Evolutionary conservation across 2,888 invertebrate genomes (phyloP), one percentile per base, ranked within the genome.

Genomic region (Argynnis bischoffii): DNA sequence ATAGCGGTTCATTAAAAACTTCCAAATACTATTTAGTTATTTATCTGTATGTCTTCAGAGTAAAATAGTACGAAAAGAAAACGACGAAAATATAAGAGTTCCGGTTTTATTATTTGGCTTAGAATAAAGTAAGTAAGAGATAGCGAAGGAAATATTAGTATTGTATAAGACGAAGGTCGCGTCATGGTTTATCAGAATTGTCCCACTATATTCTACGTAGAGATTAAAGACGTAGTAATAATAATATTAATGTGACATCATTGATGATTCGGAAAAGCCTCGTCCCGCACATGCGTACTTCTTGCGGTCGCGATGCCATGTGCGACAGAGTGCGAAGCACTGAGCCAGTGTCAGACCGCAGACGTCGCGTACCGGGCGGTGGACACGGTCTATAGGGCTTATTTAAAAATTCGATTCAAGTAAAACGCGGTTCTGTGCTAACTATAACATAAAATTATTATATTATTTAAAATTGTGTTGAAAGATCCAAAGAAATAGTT

Each of bases 211-310:
- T 55, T 56, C 55, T 69, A 66, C 55, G 47, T 55, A 41, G 56
- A 14, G 48, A 26, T 53, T 67, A 57, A 50, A 55, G 51, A 78
- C 81, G 82, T 81, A 76, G 74, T 26, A 26, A 26, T 26, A 26
- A 26, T 26, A 26, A 26, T 26, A 26, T 26, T 70, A 46, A 54
- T 65, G 69, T 71, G 71, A 71, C 71, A 71, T 71, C 71, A 83
- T 84, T 72, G 77, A 78, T 81, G 78, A 79, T 78, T 81, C 75
- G 84, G 86, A 86, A 87, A 89, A 87, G 75, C 84, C 82, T 82
- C 83, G 81, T 80, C 79, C 79, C 79, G 89, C 90, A 85, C 90
- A 89, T 91, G 90, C 90, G 90, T 87, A 81, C 83, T 82, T 78
- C 83, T 81, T 81, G 84, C 79, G 51, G 66, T 80, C 77, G 77